Evolutionary conservation across 2,113 vertebrate genomes (phyloP), one percentile per base, ranked within the genome.

Genomic region (Entomyzon cyanotis): DNA sequence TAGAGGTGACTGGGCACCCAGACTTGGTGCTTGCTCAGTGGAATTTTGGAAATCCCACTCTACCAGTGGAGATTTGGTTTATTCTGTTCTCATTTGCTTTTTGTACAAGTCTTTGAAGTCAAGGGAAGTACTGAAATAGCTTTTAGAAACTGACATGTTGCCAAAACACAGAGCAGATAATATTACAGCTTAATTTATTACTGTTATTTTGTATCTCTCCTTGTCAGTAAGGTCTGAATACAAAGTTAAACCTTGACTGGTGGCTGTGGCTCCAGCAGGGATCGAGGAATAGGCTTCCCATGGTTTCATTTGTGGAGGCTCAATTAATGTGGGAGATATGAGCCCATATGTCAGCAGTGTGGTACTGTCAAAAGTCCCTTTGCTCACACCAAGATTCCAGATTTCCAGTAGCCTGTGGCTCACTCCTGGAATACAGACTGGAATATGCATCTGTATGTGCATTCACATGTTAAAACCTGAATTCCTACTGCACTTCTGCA

Each of bases 1-100:
- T 92, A 50, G 88, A 87, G 80, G 85, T 96, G 90, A 90, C 93
- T 87, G 92, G 80, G 83, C 73, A 87, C 73, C 60, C 79, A 90
- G 69, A 74, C 62, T 92, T 84, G 49, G n/a, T 90, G 65, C 64
- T 90, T 81, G 77, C 44, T 92, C 73, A 71, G 76, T 86, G 81
- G 41, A 84, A 84, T 90, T 96, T 64, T 86, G 60, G 79, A 94
- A 90, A 88, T 89, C 73, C 73, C 90, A 76, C 58, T 93, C 73
- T 53, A 5, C 76, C 58, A 62, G 60, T 85, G n/a, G 35, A 71
- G 58, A 75, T 87, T 44, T 28, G 67, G 68, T 88, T 89, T 78
- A 18, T 86, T 94, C 80, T 92, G 60, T 35, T 42, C 33, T 90
- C 52, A 1, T 69, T 86, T 79, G 23, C 41, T 70, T 90, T 90